These are phyloP conservation scores for Phytoseiulus persimilis DNA, from an alignment of 2,888 invertebrate genomes.

Conservation along the genomic window DNA sequence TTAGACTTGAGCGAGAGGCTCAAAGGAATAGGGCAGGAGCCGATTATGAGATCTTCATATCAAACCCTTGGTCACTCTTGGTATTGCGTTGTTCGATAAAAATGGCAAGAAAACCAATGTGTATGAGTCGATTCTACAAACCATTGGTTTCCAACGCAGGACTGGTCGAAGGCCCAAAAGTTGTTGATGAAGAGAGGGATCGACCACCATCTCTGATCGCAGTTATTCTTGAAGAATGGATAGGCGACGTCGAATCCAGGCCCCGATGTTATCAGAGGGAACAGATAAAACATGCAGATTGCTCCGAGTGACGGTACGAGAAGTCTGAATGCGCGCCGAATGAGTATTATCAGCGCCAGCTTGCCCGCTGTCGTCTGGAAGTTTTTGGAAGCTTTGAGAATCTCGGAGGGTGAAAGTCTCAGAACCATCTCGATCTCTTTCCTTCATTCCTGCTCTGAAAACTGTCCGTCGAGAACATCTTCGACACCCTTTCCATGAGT, in stretches of 20 bases:
- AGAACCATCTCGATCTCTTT: too few species aligned
- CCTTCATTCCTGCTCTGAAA: too few species aligned
- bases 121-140: neutral
- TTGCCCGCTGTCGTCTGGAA: neutral
- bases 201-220: conserved; percentile 19
- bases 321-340: neutral
- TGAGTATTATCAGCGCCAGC: neutral
- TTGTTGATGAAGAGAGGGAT: conserved; percentile 7
- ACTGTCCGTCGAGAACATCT: too few species aligned
- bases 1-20: too few species aligned
- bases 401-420: too few species aligned
- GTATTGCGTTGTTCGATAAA: too few species aligned
- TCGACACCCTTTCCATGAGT: too few species aligned
- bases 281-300: neutral
- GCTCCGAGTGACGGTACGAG: neutral
- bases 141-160: conserved; percentile 17
- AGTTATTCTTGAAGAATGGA: neutral
- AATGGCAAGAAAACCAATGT: too few species aligned
- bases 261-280: conserved; percentile 9
- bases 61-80: too few species aligned
- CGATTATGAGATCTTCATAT: too few species aligned
- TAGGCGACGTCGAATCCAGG: conserved; percentile 9
- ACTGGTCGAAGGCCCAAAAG: neutral
- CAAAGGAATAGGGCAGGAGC: too few species aligned
- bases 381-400: neutral